Evolutionary conservation across 2,797 vertebrate genomes (phyloP), one percentile per base, ranked within the genome.

Genomic region (Spinus pinus): DNA sequence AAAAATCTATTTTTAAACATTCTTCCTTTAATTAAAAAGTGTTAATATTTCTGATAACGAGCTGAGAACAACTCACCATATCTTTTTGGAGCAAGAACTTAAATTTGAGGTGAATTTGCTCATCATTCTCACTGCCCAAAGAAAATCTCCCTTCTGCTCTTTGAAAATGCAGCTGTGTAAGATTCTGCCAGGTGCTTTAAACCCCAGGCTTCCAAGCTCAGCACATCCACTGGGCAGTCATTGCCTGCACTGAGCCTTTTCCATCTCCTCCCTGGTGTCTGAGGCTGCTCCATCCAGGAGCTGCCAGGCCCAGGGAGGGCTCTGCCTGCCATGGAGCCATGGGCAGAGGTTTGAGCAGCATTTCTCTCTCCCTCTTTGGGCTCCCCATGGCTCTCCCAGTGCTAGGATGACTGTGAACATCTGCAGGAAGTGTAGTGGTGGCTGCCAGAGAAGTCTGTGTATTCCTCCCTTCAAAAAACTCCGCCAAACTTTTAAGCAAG

Each of bases 171-270:
- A 39, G 2, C 61, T 54, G 12, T 28, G 2, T 42, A 39, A 44
- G 62, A 28, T 37, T 78, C 31, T 81, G 24, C 44, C 37, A 18
- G 74, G 49, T 35, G 16, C 44, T 49, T 71, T 8, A 7, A 65
- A 31, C 41, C 4, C 21, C 10, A 25, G 1, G 0, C 6, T 53
- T 20, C 7, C 35, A 15, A 25, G 51, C 70, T 86, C 22, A 23
- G 46, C 70, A 11, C 50, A 15, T 18, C 37, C 1, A 0, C 7
- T 69, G 10, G 30, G 44, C 60, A 70, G 58, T 53, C 1, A 1
- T 7, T 41, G 35, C n/a, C 28, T 78, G 44, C 14, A 1, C 54
- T 1, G 15, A 65, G 20, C 25, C 57, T 51, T 27, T 54, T 13
- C 83, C 24, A 8, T 24, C 35, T 51, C n/a, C 7, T 62, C 15